Evolutionary conservation across 2,113 vertebrate genomes (phyloP), one percentile per base, ranked within the genome.

Genomic region (Phylloscopus trochilus): DNA sequence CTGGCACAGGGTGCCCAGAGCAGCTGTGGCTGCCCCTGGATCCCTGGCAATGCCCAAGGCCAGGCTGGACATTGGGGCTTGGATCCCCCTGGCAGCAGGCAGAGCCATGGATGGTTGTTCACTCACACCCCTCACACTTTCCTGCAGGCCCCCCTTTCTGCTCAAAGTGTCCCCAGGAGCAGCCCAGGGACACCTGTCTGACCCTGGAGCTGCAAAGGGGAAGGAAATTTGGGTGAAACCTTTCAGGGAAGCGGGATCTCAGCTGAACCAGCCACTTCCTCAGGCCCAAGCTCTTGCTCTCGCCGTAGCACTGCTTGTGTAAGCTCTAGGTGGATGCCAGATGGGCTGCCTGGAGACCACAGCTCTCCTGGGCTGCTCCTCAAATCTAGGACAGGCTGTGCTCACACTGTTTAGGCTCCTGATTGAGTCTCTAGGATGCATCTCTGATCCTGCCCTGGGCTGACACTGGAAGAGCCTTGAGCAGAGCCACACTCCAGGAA

Each of bases 381-480:
- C 70, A 23, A 31, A 96, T 75, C 84, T 83, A 63, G 93, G 92
- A 27, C 67, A 69, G 44, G 22, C 43, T 94, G 74, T 88, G 78
- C 70, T 94, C 85, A 69, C 7, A 1, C 46, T 52, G 72, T 27
- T 41, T 20, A 6, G 69, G 53, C 66, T 87, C 47, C 56, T 91
- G 39, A 13, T 43, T 33, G 46, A 9, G 15, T 73, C 44, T 78
- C 35, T 30, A 3, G 73, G 68, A 43, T 28, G 21, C 19, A n/a
- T 30, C 58, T 67, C 21, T 81, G 72, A 44, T 37, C 55, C 59
- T 2, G 10, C 37, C 55, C 59, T 2, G 10, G 24, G 83, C 55
- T 93, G 77, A 67, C 74, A 47, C 39, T 52, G 69, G 24, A 30
- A 19, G 72, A 41, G 51, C 59, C 16, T 11, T 39, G 77, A 78